Base-by-base conservation (phyloP, 2,888 invertebrate species). In the Rhimphoctona megacephalus region DNA sequence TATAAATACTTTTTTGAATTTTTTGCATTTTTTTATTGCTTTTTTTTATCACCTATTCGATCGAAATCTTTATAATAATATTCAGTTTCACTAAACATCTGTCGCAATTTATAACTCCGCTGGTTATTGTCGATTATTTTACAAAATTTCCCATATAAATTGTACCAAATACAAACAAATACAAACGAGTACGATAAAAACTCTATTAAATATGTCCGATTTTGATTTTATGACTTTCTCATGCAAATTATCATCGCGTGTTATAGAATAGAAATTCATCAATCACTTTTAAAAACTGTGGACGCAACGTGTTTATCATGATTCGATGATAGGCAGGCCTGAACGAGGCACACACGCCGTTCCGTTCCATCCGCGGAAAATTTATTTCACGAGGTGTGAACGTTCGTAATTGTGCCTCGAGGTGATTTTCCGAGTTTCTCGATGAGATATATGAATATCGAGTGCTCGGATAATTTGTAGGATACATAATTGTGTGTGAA, bases 361-460 rank as follows among this genome's bases (percentile, higher is more conserved):
- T 67, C 52, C 46, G n/a, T 30, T 14, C 25, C 73, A 25, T 67
- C 74, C 54, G 43, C 11, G 57, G 81, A 81, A 81, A 81, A 81
- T 74, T 81, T 81, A 81, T 74, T 81, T 83, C 25, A 81, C 81
- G 81, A 86, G 86, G 86, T 86, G 86, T 77, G 66, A 86, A 86
- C 86, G 81, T 67, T 70, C 61, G 79, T 66, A 61, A 76, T 46
- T 64, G 54, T 54, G 72, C 77, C 86, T 74, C 69, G 72, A 46
- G 80, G 86, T 80, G 57, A 46, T 81, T 81, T 83, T 61, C 30
- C 83, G 43, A 46, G 74, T 76, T 80, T 52, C 46, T 52, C 49
- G 57, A 30, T 66, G n/a, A 66, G 30, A 66, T 30, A 19, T 43
- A 67, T 30, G 54, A 73, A 43, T 54, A 74, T 36, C n/a, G 57